Evolutionary conservation across 2,888 invertebrate species (phyloP), one percentile per base, ranked within the genome.

Genomic region (Sericinus montela): DNA sequence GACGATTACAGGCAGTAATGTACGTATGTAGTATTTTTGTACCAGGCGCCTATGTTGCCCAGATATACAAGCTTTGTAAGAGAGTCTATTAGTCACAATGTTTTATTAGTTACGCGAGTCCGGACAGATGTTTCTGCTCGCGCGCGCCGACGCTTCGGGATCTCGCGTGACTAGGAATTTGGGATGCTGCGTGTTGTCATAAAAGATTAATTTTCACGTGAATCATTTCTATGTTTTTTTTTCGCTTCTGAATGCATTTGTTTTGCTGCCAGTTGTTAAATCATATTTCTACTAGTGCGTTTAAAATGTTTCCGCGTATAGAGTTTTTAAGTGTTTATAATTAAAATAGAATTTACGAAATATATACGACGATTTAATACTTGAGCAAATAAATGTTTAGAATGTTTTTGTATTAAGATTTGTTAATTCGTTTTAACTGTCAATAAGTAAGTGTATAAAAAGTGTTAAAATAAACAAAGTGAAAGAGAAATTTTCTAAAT

Each of bases 91-190:
- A 46, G 35, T 40, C n/a, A 35, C 11, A 35, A 35, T 47, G 29
- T 47, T 47, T 41, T 29, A 36, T 41, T 19, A 16, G 40, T 16
- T 14, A 14, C 11, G 15, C 34, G 47, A 16, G n/a, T 15, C 16
- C 44, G 28, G 15, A 47, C 47, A 47, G 47, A 47, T 47, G 41
- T 47, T 47, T 34, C 34, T 16, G 10, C 25, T 34, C 28, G 35
- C 10, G 14, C 3, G 3, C 3, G 15, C 13, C 39, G 46, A 40
- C 46, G 28, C 28, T 44, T 6, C 10, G 29, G 16, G 6, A 23
- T 42, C 42, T 44, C 36, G 34, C 29, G 40, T 28, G 15, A 16
- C 35, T 13, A 16, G 40, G 47, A 41, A 47, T 41, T 41, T n/a
- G 19, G 16, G 35, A 41, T 41, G 40, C 41, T 13, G 34, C 19